Evolutionary conservation across 2,113 vertebrate species (phyloP), one percentile per base, ranked within the genome.

Genomic region (Syngnathus scovelli): DNA sequence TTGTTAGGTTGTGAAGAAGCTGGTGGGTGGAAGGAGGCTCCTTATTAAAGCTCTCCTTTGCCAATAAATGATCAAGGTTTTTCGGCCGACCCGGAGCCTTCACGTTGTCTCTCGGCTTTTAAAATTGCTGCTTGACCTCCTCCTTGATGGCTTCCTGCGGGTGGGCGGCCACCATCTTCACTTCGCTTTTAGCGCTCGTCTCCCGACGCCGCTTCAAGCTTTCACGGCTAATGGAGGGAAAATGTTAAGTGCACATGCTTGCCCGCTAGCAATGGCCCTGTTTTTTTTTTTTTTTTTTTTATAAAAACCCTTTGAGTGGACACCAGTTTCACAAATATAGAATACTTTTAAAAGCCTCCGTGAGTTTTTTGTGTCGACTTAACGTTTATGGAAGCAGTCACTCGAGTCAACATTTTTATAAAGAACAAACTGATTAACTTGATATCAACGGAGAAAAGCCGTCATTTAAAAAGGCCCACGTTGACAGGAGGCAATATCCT

Each of bases 181-280:
- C 13, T 36, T 68, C 76, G 71, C 69, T 75, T 78, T 82, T 84
- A 77, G 74, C 71, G 78, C 76, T 63, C 70, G 48, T 64, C 51
- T 77, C 59, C 65, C 65, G 60, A 46, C 74, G 48, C 69, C 59
- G 73, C 64, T 72, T 36, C 0, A 18, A 78, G 69, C 70, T 80
- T 69, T 79, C 36, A 66, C 59, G 74, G 64, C 81, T 80, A 83
- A 81, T 83, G 78, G 79, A 83, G 64, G 68, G 73, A 74, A 66
- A 71, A 78, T 69, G 70, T 51, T 41, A 75, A 81, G 66, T 68
- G 72, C 65, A 71, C 67, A 60, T 55, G 58, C 73, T 69, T 63
- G 74, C 66, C 64, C 64, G 61, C 75, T 64, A 66, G 74, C 66
- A 69, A 16, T 54, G 56, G 56, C 38, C 38, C 72, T 56, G 21